These are phyloP conservation scores for Nephotettix cincticeps DNA, from an alignment of 1,140 invertebrate species.

Conservation along the genomic window DNA sequence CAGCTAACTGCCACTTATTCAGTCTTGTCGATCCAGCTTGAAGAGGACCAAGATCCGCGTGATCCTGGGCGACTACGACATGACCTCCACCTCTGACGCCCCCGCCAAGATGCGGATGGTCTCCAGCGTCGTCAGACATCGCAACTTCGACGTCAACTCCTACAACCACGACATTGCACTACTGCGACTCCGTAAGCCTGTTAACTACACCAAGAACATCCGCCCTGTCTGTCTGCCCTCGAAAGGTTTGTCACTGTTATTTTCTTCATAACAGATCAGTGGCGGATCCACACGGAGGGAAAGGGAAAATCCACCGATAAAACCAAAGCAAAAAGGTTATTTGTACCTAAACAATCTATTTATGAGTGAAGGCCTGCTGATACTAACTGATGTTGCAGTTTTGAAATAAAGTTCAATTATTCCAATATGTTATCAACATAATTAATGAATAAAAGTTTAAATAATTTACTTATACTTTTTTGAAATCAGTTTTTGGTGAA, in stretches of 20 bases:
- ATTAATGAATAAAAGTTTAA: no score
- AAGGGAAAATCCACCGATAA: not conserved
- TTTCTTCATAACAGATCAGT: no score
- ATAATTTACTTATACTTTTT: no score
- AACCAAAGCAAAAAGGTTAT: no score
- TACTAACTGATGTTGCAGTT: no score
- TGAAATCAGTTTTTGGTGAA: no score
- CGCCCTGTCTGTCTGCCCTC: conserved; percentile 76
- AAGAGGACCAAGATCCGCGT: conserved; percentile 75
- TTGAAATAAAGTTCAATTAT: no score
- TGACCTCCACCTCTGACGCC: conserved; percentile 71
- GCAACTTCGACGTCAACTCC: conserved; percentile 77
- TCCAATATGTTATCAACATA: no score
- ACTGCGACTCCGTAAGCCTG: conserved; percentile 70
- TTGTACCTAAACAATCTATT: no score
- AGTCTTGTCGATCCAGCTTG: conserved; percentile 51
- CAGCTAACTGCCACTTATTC: not conserved
- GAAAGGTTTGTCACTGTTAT: conserved; percentile 50
- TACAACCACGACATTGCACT: conserved; percentile 88
- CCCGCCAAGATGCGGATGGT: conserved; percentile 75
- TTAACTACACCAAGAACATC: conserved; percentile 74
- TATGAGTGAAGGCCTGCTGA: no score
- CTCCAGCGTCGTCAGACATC: conserved; percentile 71
- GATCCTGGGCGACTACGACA: conserved; percentile 78
- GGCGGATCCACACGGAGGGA: no score